Conservation (phyloP, 2,888 invertebrate genomes). For the Scelioninae gen. 1 region DNA sequence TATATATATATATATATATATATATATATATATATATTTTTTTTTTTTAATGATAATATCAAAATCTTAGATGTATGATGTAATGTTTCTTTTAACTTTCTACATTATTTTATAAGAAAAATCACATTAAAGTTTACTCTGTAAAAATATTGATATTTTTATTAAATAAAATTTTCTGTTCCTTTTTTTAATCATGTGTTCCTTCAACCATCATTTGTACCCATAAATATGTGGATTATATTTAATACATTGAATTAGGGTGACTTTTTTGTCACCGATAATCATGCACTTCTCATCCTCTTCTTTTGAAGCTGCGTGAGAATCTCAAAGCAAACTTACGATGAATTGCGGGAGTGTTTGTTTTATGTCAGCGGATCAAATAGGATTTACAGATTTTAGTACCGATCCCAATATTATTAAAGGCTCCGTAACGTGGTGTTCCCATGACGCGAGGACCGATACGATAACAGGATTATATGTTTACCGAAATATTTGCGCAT, state of each 20-base stretch:
- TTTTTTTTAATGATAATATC: too few relatives aligned
- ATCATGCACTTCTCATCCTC: conserved; percentile 20
- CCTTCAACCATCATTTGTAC: neutral
- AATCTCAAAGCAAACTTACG: conserved; percentile 49
- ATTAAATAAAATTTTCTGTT: too few relatives aligned
- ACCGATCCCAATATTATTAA: conserved; percentile 74
- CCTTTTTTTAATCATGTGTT: neutral
- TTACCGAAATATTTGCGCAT: conserved; percentile 38
- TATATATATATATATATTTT: too few relatives aligned
- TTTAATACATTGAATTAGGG: conserved; percentile 35
- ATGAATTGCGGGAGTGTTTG: conserved; percentile 78
- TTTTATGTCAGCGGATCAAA: conserved; percentile 81
- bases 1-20: too few relatives aligned
- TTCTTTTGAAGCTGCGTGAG: conserved; percentile 57
- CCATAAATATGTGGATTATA: conserved; percentile 45
- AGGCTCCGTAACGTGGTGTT: conserved; percentile 72
- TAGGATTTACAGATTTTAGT: conserved; percentile 79
- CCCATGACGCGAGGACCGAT: conserved; percentile 74
- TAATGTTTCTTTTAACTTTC: too few relatives aligned
- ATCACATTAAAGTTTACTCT: too few relatives aligned
- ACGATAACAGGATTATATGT: conserved; percentile 62
- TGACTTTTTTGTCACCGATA: conserved; percentile 28
- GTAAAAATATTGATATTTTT: too few relatives aligned
- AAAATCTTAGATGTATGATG: too few relatives aligned
- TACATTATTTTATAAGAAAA: too few relatives aligned